These are phyloP conservation scores for Lomographa bimaculata DNA, from an alignment of 2,888 invertebrate species.

Conservation along the genomic window DNA sequence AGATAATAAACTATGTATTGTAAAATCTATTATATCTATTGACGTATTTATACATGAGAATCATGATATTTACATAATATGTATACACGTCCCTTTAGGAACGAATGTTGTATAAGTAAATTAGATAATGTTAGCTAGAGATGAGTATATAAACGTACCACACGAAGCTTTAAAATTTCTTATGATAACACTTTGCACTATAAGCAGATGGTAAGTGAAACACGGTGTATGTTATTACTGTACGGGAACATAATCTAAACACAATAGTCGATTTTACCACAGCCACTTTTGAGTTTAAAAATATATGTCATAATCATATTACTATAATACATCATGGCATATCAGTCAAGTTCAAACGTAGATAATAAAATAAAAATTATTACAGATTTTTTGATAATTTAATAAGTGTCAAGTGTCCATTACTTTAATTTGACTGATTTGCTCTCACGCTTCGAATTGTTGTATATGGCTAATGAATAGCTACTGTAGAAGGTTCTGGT, in stretches of 20 bases:
- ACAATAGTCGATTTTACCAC: slow-evolving; percentile 22
- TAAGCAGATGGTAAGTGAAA: slow-evolving; percentile 74
- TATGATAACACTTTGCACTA: slow-evolving; percentile 81
- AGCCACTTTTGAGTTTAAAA: slow-evolving; percentile 15
- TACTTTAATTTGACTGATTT: slow-evolving; percentile 26
- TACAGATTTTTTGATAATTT: no score
- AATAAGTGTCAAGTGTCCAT: no score
- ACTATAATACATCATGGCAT: no score
- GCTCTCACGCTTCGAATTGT: slow-evolving; percentile 26
- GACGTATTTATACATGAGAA: slow-evolving; percentile 81
- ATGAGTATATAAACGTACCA: slow-evolving; percentile 77
- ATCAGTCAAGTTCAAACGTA: slow-evolving; percentile 15
- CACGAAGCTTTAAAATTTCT: slow-evolving; percentile 83
- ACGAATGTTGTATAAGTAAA: slow-evolving; percentile 80
- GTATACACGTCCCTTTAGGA: slow-evolving; percentile 84
- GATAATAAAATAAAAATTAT: no score
- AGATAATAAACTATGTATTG: slow-evolving; percentile 79
- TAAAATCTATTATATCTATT: slow-evolving; percentile 76
- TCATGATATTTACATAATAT: slow-evolving; percentile 79
- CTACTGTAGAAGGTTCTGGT: slow-evolving; percentile 41
- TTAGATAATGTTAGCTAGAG: slow-evolving; percentile 77
- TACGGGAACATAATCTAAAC: slow-evolving; percentile 27
- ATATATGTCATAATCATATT: slow-evolving; percentile 1
- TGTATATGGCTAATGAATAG: slow-evolving; percentile 25
- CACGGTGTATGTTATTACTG: slow-evolving; percentile 46